Percentiles rank a stretch among this genome's conserved stretches.
Conservation (phyloP, 2,113 vertebrate genomes). For the Ochotona princeps region DNA sequence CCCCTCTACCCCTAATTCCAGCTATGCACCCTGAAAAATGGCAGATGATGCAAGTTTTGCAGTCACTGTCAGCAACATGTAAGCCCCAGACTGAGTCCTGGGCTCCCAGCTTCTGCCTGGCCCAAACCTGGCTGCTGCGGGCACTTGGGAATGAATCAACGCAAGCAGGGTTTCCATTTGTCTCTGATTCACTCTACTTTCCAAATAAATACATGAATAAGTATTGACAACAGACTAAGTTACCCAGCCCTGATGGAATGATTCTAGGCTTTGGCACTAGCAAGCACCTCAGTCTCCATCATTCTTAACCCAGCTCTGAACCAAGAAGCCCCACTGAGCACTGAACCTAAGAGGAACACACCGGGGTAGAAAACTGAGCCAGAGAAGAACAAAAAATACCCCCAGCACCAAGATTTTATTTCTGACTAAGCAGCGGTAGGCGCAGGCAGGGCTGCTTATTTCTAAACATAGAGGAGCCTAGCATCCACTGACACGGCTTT, state of each 20-base stretch:
- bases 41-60: too few species aligned
- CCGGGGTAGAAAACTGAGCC: not conserved
- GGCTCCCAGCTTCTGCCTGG: too few species aligned
- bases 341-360: not conserved
- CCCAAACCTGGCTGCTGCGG: too few species aligned
- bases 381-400: not conserved
- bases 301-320: constrained; percentile 42
- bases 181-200: not conserved
- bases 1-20: too few species aligned
- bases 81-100: too few species aligned
- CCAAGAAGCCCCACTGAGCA: constrained; percentile 32
- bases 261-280: not conserved
- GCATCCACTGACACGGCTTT: not conserved
- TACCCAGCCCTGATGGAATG: constrained; percentile 7
- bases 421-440: not conserved
- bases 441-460: not conserved
- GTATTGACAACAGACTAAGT: constrained; percentile 21
- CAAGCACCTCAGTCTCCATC: not conserved
- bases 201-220: not conserved
- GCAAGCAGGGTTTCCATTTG: too few species aligned
- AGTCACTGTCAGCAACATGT: too few species aligned
- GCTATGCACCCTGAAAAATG: too few species aligned
- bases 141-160: too few species aligned
- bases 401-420: not conserved
- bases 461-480: not conserved